Percentiles rank a stretch among this genome's conserved stretches.
These are phyloP conservation scores for Coendou prehensilis DNA, from an alignment of 2,797 vertebrate genomes.

Conservation along the genomic window DNA sequence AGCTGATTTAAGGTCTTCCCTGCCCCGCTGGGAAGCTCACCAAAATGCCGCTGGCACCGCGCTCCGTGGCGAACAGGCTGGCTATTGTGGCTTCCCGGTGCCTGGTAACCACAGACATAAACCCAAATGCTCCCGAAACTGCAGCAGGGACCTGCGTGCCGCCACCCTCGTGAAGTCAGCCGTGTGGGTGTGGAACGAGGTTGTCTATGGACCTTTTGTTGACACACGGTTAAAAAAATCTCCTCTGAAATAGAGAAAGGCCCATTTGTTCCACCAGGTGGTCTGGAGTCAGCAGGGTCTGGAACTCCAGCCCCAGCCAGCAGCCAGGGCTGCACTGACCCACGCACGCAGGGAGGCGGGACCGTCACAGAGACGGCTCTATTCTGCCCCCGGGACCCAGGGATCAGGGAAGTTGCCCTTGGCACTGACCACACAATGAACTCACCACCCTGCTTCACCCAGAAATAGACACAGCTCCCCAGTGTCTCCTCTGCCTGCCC, in stretches of 20 bases:
- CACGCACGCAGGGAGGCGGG: accelerated
- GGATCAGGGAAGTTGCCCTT: conserved; percentile 6
- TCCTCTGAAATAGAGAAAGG: conserved; percentile 55
- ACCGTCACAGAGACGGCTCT: conserved; percentile 20
- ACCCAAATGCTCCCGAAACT: conserved; percentile 44
- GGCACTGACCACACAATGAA: conserved; percentile 67
- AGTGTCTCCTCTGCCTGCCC: background rate
- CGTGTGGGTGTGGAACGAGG: background rate
- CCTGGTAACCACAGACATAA: conserved; percentile 76
- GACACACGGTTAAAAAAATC: background rate
- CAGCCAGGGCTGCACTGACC: background rate
- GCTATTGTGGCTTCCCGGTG: conserved; percentile 28
- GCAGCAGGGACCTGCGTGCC: background rate
- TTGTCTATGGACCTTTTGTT: conserved; percentile 59
- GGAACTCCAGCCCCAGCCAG: background rate
- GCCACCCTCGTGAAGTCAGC: conserved; percentile 54
- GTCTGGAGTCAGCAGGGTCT: background rate
- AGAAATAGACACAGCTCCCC: conserved; percentile 25
- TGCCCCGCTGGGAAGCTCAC: background rate
- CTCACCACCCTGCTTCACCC: conserved; percentile 47
- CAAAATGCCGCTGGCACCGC: background rate
- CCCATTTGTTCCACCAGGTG: conserved; percentile 26
- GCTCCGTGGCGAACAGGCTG: background rate
- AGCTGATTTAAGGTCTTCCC: background rate
- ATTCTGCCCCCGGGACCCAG: background rate